Evolutionary conservation across 2,888 invertebrate genomes (phyloP).

Genomic region (Yponomeuta cagnagella): DNA sequence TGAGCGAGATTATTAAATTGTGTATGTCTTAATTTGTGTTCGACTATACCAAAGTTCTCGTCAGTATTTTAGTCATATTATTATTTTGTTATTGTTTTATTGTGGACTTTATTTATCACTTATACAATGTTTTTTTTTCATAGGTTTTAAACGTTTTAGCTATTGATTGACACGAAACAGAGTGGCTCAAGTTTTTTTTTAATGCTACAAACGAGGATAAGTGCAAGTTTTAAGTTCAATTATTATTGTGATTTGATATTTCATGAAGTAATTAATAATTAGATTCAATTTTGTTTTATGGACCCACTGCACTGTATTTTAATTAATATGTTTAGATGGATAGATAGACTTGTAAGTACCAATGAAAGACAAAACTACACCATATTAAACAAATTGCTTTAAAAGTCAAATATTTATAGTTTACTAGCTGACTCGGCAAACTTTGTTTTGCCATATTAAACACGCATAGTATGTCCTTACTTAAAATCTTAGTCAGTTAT

Average conservation of each 20-base stretch:
- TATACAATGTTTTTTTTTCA: conserved; percentile 13
- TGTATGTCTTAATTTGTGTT: background rate
- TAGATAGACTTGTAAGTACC: background rate
- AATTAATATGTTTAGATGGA: background rate
- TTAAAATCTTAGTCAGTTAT: too few relatives aligned
- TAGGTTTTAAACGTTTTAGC: conserved; percentile 12
- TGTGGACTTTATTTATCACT: background rate
- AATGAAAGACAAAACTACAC: background rate
- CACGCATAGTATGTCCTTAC: background rate
- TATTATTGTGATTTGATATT: conserved; percentile 8
- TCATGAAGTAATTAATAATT: conserved; percentile 1
- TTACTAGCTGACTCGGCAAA: background rate
- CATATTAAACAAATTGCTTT: background rate
- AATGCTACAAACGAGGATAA: background rate
- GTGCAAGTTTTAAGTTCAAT: background rate
- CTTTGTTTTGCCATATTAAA: background rate
- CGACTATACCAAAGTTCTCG: conserved; percentile 15
- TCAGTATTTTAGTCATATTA: conserved; percentile 4
- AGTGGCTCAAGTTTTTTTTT: background rate
- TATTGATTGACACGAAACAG: background rate
- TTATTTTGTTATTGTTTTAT: conserved; percentile 15
- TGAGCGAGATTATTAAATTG: background rate
- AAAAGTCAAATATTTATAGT: background rate
- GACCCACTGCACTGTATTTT: too few relatives aligned
- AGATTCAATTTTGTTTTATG: background rate